phyloP scores from a whole-genome alignment of 2,888 invertebrate genomes.

The Aphidius colemani region DNA sequence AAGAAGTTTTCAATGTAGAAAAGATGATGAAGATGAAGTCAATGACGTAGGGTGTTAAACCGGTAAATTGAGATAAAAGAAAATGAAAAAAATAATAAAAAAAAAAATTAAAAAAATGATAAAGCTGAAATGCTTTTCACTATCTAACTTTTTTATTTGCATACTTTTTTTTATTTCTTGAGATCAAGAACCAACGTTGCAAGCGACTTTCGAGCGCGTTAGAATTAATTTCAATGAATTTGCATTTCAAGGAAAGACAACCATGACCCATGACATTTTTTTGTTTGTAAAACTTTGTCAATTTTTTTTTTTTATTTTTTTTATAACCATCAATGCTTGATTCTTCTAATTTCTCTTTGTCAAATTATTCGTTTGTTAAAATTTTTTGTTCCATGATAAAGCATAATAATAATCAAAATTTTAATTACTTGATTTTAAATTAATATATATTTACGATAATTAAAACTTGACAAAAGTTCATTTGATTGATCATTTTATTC shows the following conservation, averaged over 20 bases:
- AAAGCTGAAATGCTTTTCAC: conserved; percentile 10
- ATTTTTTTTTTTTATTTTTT: background rate
- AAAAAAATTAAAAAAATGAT: conserved; percentile 6
- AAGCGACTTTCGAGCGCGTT: conserved; percentile 43
- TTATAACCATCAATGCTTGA: conserved; percentile 13
- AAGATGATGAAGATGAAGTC: conserved; percentile 25
- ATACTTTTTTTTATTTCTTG: conserved; percentile 26
- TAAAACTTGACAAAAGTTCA: too few species aligned
- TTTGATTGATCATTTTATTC: too few species aligned
- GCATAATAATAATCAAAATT: too few species aligned
- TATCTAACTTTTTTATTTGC: conserved; percentile 19
- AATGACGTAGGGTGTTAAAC: conserved; percentile 9
- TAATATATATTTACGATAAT: too few species aligned
- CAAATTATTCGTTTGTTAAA: too few species aligned
- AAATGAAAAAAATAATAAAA: conserved; percentile 8
- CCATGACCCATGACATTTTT: background rate
- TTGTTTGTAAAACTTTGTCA: background rate
- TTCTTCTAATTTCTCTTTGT: background rate
- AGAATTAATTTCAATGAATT: conserved; percentile 55
- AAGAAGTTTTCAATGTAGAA: background rate
- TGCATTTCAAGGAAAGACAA: conserved; percentile 43
- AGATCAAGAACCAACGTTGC: conserved; percentile 35
- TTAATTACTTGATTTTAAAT: too few species aligned
- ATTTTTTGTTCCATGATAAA: too few species aligned
- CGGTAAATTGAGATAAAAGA: conserved; percentile 22